Conservation (phyloP, 2,888 invertebrate genomes). For the Hermodice carunculata region DNA sequence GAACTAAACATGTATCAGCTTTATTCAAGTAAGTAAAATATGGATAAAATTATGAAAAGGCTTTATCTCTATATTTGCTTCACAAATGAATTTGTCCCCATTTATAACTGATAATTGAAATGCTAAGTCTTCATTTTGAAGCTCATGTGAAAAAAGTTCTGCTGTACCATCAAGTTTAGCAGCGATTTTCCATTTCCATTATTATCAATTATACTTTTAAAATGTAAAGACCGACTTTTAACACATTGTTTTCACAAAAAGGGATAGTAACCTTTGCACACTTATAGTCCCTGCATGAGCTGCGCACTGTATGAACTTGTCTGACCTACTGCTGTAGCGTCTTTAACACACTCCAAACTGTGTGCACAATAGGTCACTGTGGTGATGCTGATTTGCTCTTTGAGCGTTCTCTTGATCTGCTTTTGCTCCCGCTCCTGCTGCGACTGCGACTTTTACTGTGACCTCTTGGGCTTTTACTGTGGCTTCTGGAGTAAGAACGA, state of each 20-base stretch:
- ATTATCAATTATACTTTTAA: neutral
- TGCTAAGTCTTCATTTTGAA: too few species aligned
- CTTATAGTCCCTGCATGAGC: neutral
- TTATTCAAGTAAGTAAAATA: neutral
- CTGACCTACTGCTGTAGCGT: too few species aligned
- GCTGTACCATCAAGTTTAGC: too few species aligned
- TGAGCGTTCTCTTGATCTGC: neutral
- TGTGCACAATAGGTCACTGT: too few species aligned
- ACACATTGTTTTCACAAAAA: neutral
- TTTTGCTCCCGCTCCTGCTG: slow-evolving; percentile 9
- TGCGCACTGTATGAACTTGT: too few species aligned
- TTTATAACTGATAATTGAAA: too few species aligned
- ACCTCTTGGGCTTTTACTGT: neutral
- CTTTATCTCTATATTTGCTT: too few species aligned
- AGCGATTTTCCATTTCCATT: too few species aligned
- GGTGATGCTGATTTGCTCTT: slow-evolving; percentile 7
- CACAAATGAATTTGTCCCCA: too few species aligned
- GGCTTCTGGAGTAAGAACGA: too few species aligned
- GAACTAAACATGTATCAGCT: neutral
- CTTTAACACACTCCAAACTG: too few species aligned
- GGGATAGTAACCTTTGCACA: slow-evolving; percentile 16
- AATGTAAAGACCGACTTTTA: neutral
- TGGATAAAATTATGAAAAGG: neutral
- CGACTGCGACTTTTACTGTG: neutral
- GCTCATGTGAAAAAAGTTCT: too few species aligned